Conservation (phyloP, 2,888 invertebrate genomes). For the Cerceris rybyensis region DNA sequence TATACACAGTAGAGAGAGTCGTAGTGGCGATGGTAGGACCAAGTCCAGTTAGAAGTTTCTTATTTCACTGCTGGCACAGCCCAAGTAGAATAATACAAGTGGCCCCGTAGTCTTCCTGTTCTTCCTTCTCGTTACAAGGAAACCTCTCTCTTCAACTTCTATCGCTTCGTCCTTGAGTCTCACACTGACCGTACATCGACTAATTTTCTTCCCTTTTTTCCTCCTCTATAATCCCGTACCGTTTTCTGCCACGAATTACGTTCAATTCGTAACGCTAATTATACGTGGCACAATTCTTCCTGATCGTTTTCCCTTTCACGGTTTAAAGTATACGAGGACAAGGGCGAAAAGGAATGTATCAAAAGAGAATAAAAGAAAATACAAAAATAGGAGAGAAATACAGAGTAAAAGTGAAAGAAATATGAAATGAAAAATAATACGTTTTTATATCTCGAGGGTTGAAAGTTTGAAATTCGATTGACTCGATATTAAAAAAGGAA, state of each 20-base stretch:
- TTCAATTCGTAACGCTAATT: slow-evolving; percentile 12
- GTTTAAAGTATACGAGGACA: too few relatives aligned
- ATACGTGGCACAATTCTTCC: neutral
- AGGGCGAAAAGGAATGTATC: too few relatives aligned
- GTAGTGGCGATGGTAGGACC: slow-evolving; percentile 15
- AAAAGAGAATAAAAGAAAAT: too few relatives aligned
- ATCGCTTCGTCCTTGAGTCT: slow-evolving; percentile 20
- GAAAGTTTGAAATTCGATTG: slow-evolving; percentile 57
- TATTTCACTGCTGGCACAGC: slow-evolving; percentile 55
- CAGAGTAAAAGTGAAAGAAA: too few relatives aligned
- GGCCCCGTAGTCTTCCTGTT: slow-evolving; percentile 29
- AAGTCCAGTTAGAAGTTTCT: slow-evolving; percentile 49
- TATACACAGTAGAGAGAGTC: slow-evolving; percentile 39
- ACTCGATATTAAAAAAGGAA: slow-evolving; percentile 68
- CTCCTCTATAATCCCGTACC: neutral
- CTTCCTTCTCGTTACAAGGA: slow-evolving; percentile 14
- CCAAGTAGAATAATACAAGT: slow-evolving; percentile 21
- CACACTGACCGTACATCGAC: slow-evolving; percentile 33
- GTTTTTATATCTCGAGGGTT: neutral
- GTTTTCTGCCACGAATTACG: slow-evolving; percentile 2
- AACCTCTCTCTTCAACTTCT: slow-evolving; percentile 12
- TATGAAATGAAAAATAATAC: neutral
- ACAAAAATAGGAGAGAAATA: too few relatives aligned
- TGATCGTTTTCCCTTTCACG: neutral
- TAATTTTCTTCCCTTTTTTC: neutral